Evolutionary conservation across 2,113 vertebrate species (phyloP), one percentile per base, ranked within the genome.

Genomic region (Elgaria multicarinata): DNA sequence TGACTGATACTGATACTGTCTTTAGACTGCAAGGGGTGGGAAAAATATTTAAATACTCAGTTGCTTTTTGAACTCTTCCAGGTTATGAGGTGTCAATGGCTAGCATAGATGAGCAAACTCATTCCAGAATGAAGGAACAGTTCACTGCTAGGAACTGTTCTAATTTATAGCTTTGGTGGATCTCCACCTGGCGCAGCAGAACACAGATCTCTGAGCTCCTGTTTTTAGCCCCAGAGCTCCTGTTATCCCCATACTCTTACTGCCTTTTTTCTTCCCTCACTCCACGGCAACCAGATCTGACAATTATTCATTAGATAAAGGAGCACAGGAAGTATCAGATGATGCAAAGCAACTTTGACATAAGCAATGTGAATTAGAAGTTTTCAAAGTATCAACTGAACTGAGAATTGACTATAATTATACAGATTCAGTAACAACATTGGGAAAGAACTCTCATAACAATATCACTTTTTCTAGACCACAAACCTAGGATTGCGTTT

Each of bases 401-500:
- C 16, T 39, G 53, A 33, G 20, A 81, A 62, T 6, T 39, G 79
- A 33, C 53, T 62, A 58, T 13, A 81, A 33, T n/a, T n/a, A 58
- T 80, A 12, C 20, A 62, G 33, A 24, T 58, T 58, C n/a, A 39
- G 31, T 62, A 62, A 58, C 46, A 58, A 81, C n/a, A 55, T 26
- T 81, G 55, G 78, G 16, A 36, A 22, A 62, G 64, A 69, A 69
- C 28, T 67, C 42, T 44, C 16, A 26, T 62, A 62, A 24, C 33
- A 62, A 62, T 62, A 80, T 50, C 24, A 42, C 16, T 69, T 85
- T 85, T 74, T 74, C 1, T 26, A 39, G n/a, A 24, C 4, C 20
- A 33, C 33, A 74, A 55, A 55, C 10, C 3, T 85, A n/a, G 46
- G 33, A 88, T 92, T 90, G 89, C 83, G 42, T 42, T 95, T 87